These are phyloP conservation scores for Python bivittatus DNA, from an alignment of 2,113 vertebrate species.

Conservation along the genomic window DNA sequence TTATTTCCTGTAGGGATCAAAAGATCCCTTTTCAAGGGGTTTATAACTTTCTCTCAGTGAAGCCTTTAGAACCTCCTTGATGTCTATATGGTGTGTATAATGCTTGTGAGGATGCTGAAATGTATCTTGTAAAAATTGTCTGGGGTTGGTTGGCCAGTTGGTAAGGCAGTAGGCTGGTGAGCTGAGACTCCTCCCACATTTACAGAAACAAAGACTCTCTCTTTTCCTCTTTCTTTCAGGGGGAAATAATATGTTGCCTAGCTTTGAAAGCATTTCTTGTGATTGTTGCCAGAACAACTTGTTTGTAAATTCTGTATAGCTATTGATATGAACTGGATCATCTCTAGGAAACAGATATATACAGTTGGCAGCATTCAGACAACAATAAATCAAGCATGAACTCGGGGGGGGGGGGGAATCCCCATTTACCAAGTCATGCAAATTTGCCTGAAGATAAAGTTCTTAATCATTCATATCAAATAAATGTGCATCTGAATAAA, in stretches of 20 bases:
- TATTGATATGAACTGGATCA: background rate
- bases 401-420: too few species aligned
- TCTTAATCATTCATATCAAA: background rate
- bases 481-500: background rate
- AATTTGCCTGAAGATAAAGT: background rate
- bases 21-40: background rate
- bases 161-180: background rate
- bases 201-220: background rate
- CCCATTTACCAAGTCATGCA: background rate
- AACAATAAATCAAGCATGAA: background rate
- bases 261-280: background rate
- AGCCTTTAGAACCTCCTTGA: background rate
- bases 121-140: background rate
- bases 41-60: background rate
- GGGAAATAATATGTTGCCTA: background rate
- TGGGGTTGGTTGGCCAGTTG: background rate
- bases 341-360: background rate
- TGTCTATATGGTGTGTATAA: background rate
- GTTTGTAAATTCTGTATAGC: background rate
- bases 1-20: background rate
- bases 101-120: background rate
- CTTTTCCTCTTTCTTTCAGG: background rate
- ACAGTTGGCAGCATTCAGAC: background rate
- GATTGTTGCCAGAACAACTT: background rate
- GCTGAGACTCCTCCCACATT: background rate